phyloP scores from a whole-genome alignment of 2,888 invertebrate genomes.

The Ectropis crepuscularia region DNA sequence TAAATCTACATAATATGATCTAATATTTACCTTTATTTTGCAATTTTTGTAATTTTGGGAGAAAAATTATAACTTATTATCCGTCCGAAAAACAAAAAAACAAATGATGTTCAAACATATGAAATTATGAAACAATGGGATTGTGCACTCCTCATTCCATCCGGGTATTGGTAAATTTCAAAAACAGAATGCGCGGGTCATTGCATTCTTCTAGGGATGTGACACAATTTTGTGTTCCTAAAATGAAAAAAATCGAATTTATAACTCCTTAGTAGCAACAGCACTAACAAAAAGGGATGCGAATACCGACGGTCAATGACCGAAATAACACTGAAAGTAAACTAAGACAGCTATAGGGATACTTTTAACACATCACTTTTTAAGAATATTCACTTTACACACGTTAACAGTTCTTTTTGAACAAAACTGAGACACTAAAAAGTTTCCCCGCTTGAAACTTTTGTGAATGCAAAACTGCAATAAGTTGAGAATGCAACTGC shows the following conservation, averaged over 20 bases:
- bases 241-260: conserved; percentile 72
- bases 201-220: conserved; percentile 78
- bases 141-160: conserved; percentile 84
- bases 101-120: conserved; percentile 84
- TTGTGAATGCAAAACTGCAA: conserved; percentile 83
- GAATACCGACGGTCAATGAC: conserved; percentile 84
- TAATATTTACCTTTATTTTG: conserved; percentile 82
- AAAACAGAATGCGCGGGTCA: conserved; percentile 81
- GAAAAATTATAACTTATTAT: conserved; percentile 81
- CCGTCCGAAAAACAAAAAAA: conserved; percentile 85
- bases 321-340: conserved; percentile 82
- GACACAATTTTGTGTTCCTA: conserved; percentile 70
- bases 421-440: conserved; percentile 71
- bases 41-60: conserved; percentile 85
- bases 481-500: conserved; percentile 85
- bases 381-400: conserved; percentile 73
- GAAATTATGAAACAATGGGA: conserved; percentile 83
- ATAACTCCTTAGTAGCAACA: conserved; percentile 65
- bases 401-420: conserved; percentile 65
- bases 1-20: conserved; percentile 38
- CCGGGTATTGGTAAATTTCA: conserved; percentile 79
- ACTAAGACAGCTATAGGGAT: conserved; percentile 73
- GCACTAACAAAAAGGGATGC: conserved; percentile 75
- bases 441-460: conserved; percentile 82
- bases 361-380: conserved; percentile 75